These are phyloP conservation scores for Tapirus indicus DNA, from an alignment of 2,797 vertebrate species.

Conservation along the genomic window DNA sequence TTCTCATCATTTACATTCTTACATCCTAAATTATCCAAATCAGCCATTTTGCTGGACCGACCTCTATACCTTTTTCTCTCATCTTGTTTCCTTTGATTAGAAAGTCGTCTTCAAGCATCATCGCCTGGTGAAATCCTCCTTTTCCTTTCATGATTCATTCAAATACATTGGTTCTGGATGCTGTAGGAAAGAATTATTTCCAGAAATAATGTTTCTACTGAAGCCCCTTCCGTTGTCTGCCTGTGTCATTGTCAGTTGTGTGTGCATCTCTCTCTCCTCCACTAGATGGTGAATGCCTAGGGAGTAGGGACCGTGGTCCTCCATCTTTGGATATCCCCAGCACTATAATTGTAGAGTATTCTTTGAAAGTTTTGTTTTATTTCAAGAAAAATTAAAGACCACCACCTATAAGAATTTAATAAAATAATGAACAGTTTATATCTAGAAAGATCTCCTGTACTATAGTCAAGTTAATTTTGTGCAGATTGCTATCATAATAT, in stretches of 20 bases:
- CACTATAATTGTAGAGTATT: neutral
- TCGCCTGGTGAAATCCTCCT: neutral
- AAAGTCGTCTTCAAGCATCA: neutral
- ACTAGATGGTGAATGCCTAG: neutral
- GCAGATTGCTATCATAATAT: neutral
- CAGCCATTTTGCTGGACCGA: too few relatives aligned
- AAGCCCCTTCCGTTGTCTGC: neutral
- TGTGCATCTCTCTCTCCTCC: neutral
- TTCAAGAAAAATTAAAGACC: neutral
- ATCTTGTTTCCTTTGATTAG: neutral
- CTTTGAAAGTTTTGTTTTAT: neutral
- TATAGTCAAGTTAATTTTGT: neutral
- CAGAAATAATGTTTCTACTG: neutral
- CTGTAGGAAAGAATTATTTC: neutral
- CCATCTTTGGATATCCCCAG: accelerated
- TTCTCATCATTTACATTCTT: neutral
- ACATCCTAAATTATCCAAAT: too few relatives aligned
- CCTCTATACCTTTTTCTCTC: neutral
- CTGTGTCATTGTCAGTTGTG: neutral
- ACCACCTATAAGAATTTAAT: neutral
- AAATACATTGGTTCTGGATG: too few relatives aligned
- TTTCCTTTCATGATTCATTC: neutral
- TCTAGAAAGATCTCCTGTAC: neutral
- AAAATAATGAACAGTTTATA: neutral
- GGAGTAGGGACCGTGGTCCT: too few relatives aligned